Conservation (phyloP, 1,140 invertebrate genomes). For the Bombyx mori region DNA sequence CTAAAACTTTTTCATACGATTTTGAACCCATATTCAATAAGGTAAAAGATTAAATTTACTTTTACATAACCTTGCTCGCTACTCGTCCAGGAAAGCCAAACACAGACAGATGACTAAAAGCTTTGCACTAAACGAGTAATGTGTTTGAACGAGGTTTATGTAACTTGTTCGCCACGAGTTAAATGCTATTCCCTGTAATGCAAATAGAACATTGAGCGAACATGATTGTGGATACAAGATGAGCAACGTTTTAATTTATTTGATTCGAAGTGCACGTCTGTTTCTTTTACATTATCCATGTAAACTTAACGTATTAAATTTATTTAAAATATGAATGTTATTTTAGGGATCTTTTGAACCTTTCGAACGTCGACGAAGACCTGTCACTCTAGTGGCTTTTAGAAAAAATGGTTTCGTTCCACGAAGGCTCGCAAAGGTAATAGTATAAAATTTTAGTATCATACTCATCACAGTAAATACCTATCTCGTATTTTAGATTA, state of each 20-base stretch:
- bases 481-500: no score
- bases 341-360: conserved; percentile 40
- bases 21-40: conserved; percentile 41
- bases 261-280: background rate
- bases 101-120: no score
- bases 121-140: no score
- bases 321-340: background rate
- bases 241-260: background rate
- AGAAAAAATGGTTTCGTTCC: conserved; percentile 33
- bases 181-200: background rate
- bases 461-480: no score
- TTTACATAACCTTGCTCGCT: background rate
- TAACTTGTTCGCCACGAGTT: background rate
- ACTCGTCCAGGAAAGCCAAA: no score
- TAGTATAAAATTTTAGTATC: background rate
- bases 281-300: no score
- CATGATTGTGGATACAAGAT: no score
- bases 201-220: no score
- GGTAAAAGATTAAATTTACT: conserved; percentile 15
- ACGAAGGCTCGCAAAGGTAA: conserved; percentile 18
- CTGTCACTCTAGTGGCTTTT: conserved; percentile 39
- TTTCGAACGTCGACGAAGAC: conserved; percentile 36
- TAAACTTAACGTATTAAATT: no score
- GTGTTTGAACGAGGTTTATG: background rate
- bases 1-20: conserved; percentile 31